Evolutionary conservation across 2,888 invertebrate species (phyloP).

Genomic region (Glyphotaelius pellucidus): DNA sequence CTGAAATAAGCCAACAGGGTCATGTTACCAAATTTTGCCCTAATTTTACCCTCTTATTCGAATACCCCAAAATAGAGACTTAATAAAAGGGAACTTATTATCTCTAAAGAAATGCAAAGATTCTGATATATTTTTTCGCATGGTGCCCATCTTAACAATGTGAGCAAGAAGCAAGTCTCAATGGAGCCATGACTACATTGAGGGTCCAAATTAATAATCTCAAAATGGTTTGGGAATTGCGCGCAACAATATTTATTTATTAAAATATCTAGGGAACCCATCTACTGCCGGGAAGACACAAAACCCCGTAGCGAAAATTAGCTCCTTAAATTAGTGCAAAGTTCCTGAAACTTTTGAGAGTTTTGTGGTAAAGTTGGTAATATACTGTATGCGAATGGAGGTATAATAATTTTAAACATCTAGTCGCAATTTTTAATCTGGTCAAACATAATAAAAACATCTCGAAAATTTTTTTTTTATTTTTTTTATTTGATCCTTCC

Average conservation of each 20-base stretch:
- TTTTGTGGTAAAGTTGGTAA: not conserved
- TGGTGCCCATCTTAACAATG: not conserved
- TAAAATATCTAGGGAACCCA: constrained; percentile 40
- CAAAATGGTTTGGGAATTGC: constrained; percentile 35
- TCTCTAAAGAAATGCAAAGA: not conserved
- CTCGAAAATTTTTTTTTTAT: too few relatives aligned
- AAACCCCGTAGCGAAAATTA: constrained; percentile 50
- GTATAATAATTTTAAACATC: not conserved
- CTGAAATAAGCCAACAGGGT: not conserved
- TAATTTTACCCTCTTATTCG: not conserved
- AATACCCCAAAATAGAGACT: not conserved
- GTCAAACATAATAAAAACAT: too few relatives aligned
- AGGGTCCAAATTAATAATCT: constrained; percentile 42
- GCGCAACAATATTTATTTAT: constrained; percentile 52
- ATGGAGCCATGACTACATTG: constrained; percentile 14
- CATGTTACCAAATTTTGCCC: not conserved
- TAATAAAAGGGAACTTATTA: not conserved
- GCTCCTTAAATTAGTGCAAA: constrained; percentile 48
- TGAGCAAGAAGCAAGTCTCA: constrained; percentile 16
- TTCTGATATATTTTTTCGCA: not conserved
- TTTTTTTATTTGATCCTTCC: too few relatives aligned
- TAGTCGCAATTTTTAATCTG: too few relatives aligned
- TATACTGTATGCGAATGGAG: not conserved
- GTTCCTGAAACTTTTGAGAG: constrained; percentile 22
- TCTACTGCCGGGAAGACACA: not conserved